A percentile compares a stretch with the other conserved stretches of the same genome.
These are phyloP conservation scores for Oscheius sp. DNA, from an alignment of 2,888 invertebrate genomes.

Conservation along the genomic window DNA sequence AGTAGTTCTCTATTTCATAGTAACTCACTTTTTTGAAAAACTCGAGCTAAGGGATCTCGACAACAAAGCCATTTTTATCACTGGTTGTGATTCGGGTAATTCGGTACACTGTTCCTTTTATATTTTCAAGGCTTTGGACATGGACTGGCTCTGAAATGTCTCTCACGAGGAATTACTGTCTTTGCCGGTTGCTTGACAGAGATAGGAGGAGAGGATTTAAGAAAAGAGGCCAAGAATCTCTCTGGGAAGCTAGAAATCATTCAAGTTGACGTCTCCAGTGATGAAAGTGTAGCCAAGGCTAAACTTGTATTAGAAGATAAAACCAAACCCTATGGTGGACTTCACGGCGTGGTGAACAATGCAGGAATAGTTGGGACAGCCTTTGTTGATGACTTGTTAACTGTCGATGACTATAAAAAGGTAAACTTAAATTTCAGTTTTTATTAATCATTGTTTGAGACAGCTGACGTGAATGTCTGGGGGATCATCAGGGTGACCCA, in stretches of 20 bases:
- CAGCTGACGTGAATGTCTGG: conserved; percentile 69
- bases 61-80: conserved; percentile 58
- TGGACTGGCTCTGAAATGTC: conserved; percentile 57
- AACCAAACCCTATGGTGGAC: conserved; percentile 42
- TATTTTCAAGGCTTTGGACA: conserved; percentile 61
- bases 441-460: neutral
- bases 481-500: conserved; percentile 73
- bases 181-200: conserved; percentile 66
- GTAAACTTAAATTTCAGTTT: conserved; percentile 31
- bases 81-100: conserved; percentile 62
- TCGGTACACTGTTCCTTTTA: neutral
- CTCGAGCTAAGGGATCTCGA: conserved; percentile 45
- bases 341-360: conserved; percentile 71
- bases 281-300: conserved; percentile 61
- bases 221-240: conserved; percentile 36
- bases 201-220: conserved; percentile 48
- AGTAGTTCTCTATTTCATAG: conserved; percentile 1
- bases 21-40: conserved; percentile 34
- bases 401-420: conserved; percentile 70
- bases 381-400: conserved; percentile 73
- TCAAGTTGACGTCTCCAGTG: conserved; percentile 64
- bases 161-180: conserved; percentile 61
- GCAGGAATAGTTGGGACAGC: conserved; percentile 69
- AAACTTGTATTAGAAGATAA: conserved; percentile 49
- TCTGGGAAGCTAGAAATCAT: conserved; percentile 56